A percentile compares a stretch with the other conserved stretches of the same genome.
These are phyloP conservation scores for Tachyglossus aculeatus DNA, from an alignment of 2,797 vertebrate genomes.

Conservation along the genomic window DNA sequence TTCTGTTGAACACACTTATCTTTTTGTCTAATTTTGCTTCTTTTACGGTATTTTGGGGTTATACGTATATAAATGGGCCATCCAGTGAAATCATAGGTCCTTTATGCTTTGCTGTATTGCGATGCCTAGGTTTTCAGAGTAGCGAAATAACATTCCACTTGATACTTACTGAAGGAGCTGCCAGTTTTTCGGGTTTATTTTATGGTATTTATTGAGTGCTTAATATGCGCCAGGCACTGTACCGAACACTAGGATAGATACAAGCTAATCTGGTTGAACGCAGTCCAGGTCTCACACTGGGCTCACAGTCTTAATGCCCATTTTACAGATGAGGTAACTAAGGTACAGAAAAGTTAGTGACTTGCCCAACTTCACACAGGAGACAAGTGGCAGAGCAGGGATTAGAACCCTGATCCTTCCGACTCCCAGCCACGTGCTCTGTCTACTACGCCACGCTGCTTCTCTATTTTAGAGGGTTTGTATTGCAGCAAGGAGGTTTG, in stretches of 20 bases:
- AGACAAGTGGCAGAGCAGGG: neutral
- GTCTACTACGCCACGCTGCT: too few relatives aligned
- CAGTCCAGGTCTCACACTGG: neutral
- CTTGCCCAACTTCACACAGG: neutral
- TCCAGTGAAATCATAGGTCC: too few relatives aligned
- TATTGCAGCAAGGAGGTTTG: too few relatives aligned
- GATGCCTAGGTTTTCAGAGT: too few relatives aligned
- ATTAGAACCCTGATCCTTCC: neutral
- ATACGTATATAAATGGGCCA: too few relatives aligned
- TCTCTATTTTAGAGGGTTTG: too few relatives aligned
- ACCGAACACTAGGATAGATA: too few relatives aligned
- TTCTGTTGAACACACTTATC: neutral
- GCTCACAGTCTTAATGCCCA: neutral
- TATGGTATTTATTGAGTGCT: too few relatives aligned
- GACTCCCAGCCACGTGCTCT: neutral
- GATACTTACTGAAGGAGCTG: too few relatives aligned
- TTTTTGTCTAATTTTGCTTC: neutral
- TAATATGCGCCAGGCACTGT: neutral
- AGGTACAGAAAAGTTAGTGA: neutral
- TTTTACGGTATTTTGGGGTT: neutral
- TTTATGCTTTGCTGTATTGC: too few relatives aligned
- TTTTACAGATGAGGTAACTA: neutral
- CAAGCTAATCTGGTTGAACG: conserved; percentile 13
- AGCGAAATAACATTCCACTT: too few relatives aligned
- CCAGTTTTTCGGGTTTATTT: too few relatives aligned